Evolutionary conservation across 2,797 vertebrate species (phyloP), one percentile per base, ranked within the genome.

Genomic region (Margarornis squamiger): DNA sequence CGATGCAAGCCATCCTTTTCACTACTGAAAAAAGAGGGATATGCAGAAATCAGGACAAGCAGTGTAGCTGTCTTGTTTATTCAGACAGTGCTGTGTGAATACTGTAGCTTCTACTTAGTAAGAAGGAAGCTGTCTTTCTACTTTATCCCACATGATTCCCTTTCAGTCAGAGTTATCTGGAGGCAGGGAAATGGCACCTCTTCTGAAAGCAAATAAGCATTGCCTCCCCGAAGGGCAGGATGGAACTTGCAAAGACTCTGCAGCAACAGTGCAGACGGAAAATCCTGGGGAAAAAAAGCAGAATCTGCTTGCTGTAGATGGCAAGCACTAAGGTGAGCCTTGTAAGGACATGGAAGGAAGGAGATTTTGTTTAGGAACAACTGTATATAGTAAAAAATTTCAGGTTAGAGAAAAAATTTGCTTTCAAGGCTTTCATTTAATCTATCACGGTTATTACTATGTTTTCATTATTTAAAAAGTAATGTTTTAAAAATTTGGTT

Each of bases 191-290:
- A 59, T 45, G 52, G 68, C 41, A 65, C 11, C 32, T 78, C 22
- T 77, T 72, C 62, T 78, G 93, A 92, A 81, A 94, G 76, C 49
- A 93, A 92, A 92, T 88, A 67, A 92, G 73, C 15, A 78, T 75
- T 74, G 29, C 70, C 29, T 92, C 73, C 49, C 73, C 75, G 76
- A 86, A 81, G 90, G 76, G 38, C 19, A 61, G 48, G 48, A 26
- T 32, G 17, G 29, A 83, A 48, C 57, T 86, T 88, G 34, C 34
- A 45, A 43, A 65, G 45, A 57, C 22, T 55, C 46, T 86, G 72
- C 27, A 41, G 52, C 36, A 70, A 23, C 29, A 59, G 20, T 0
- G 0, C 32, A 67, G 68, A 9, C 34, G 36, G 51, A 76, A 76
- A 91, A 85, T n/a, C 15, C 59, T 58, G 27, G 1, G 7, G 8